Base-by-base conservation (phyloP, 2,888 invertebrate species). In the Cephus runcator region DNA sequence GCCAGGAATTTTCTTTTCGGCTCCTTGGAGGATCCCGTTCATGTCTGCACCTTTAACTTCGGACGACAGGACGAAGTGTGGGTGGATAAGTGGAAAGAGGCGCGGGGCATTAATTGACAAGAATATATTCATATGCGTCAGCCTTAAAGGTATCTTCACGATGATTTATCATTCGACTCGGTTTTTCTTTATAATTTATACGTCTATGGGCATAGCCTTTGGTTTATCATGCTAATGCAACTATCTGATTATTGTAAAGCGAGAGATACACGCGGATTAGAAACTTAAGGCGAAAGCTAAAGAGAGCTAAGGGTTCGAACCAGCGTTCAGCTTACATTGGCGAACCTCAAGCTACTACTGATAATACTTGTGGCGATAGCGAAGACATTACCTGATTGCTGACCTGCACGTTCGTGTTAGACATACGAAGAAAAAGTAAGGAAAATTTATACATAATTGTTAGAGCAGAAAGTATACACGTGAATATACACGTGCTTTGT, bases 331-430 rank as follows among this genome's bases (percentile, higher is more conserved):
- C 9, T 56, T 23, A 23, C 56, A 56, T 56, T 56, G 56, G 23
- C 1, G 9, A 56, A 56, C 56, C 23, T 56, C 56, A 56, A 56
- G 56, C 56, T 23, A 23, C 56, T 56, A 56, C 56, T 23, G 56
- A 23, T 23, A 56, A 23, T 15, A 56, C 23, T 56, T 56, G 23
- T 9, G 23, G 56, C 9, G 23, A 56, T 40, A 40, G 15, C 15
- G 15, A 40, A 40, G 30, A 75, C 73, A 80, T 80, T 82, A 82
- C 83, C 84, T 82, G 83, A 83, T 82, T 82, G 76, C 82, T 81
- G 81, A 80, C 80, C 82, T 84, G 78, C 69, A 75, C 74, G 75
- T 76, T 23, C 40, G 78, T 76, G 78, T 77, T 56, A 34, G 68
- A 75, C 77, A 77, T 79, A 76, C 40, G 79, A 82, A 83, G 69